Percentiles rank a stretch among this genome's conserved stretches.
Conservation (phyloP, 2,113 vertebrate genomes). For the Anhinga rufa region DNA sequence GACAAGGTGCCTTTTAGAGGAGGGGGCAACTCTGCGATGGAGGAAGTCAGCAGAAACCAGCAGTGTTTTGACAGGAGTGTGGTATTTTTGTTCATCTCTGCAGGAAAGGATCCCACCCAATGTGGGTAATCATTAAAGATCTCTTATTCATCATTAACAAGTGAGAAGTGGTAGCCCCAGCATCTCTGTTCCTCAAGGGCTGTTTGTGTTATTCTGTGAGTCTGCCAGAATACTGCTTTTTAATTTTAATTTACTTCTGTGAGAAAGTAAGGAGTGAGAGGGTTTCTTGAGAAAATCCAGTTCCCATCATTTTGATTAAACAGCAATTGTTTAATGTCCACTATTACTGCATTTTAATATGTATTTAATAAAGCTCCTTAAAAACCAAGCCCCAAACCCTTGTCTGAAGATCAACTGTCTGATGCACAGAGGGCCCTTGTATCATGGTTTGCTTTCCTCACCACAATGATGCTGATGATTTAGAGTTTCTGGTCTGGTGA, state of each 20-base stretch:
- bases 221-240: not conserved
- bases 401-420: accelerated
- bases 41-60: not conserved
- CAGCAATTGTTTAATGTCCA: not conserved
- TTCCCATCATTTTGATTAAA: not conserved
- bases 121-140: not conserved
- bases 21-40: accelerated
- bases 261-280: not conserved
- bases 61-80: not conserved
- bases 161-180: not conserved
- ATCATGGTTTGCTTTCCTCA: not conserved
- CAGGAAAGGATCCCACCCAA: not conserved
- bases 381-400: not conserved
- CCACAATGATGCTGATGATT: not conserved
- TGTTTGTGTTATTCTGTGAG: not conserved
- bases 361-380: not conserved
- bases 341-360: not conserved
- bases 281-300: not conserved
- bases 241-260: not conserved
- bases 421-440: not conserved
- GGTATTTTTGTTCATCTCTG: not conserved
- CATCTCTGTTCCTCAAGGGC: not conserved
- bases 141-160: not conserved
- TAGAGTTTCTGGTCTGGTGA: not conserved
- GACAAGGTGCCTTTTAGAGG: accelerated